A percentile compares a stretch with the other conserved stretches of the same genome.
These are phyloP conservation scores for Hirudo medicinalis DNA, from an alignment of 1,140 invertebrate species.

Conservation along the genomic window DNA sequence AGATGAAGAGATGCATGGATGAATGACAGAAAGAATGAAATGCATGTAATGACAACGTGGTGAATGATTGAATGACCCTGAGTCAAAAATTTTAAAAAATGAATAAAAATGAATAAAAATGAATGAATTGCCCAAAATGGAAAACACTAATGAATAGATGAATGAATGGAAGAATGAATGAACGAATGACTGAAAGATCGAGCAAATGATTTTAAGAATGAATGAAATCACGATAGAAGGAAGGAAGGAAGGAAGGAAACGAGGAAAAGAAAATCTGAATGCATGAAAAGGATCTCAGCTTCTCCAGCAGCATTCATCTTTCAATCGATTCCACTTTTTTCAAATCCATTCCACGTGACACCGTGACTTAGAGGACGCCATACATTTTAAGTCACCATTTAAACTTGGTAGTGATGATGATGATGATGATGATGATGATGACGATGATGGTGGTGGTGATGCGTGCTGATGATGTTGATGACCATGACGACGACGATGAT, in stretches of 20 bases:
- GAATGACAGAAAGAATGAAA: no score
- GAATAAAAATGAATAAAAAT: no score
- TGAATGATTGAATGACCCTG: no score
- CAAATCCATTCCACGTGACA: no score
- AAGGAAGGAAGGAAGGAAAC: neutral
- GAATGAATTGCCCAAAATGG: neutral
- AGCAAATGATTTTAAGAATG: neutral
- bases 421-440: conserved; percentile 10
- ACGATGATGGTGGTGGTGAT: neutral
- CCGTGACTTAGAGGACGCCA: no score
- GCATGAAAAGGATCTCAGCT: neutral
- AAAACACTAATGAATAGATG: neutral
- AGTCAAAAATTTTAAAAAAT: no score
- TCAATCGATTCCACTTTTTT: no score
- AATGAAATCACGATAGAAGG: neutral
- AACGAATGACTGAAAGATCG: neutral
- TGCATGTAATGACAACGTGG: no score
- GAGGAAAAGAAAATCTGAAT: neutral
- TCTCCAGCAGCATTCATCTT: no score
- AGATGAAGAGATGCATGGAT: no score
- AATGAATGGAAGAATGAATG: neutral
- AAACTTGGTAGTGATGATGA: neutral
- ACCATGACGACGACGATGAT: neutral
- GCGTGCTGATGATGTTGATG: neutral
- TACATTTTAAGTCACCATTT: no score